These are phyloP conservation scores for Phoebastria nigripes DNA, from an alignment of 2,797 vertebrate genomes.

Conservation along the genomic window DNA sequence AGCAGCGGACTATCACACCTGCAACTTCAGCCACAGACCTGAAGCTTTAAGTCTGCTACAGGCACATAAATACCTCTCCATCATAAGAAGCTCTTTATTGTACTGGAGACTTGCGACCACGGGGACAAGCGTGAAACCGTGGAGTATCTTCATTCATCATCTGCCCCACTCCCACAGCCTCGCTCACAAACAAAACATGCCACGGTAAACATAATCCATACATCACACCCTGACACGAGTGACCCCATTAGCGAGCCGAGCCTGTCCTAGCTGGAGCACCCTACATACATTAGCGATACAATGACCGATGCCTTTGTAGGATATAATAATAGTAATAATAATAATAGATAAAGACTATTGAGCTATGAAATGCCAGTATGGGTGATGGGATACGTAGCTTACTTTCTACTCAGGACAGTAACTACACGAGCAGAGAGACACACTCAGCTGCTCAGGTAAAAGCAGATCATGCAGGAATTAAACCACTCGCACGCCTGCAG, in stretches of 20 bases:
- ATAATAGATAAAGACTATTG: not conserved
- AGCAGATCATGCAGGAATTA: not conserved
- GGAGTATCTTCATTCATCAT: constrained; percentile 85
- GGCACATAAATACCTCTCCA: constrained; percentile 40
- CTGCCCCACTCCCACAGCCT: constrained; percentile 73
- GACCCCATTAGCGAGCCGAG: constrained; percentile 66
- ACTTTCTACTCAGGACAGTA: not conserved
- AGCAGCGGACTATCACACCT: not conserved
- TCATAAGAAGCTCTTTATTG: not conserved
- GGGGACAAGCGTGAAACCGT: constrained; percentile 76
- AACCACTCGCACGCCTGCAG: not conserved
- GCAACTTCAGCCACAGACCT: constrained; percentile 16
- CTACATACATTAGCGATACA: constrained; percentile 41
- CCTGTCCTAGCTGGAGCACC: constrained; percentile 16
- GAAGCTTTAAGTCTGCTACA: constrained; percentile 44
- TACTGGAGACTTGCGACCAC: constrained; percentile 65
- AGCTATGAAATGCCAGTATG: not conserved
- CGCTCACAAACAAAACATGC: constrained; percentile 80
- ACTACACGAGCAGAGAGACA: not conserved
- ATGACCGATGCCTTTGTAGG: not conserved
- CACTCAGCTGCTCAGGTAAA: not conserved
- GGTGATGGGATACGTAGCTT: not conserved
- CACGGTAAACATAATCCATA: constrained; percentile 87
- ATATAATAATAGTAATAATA: not conserved
- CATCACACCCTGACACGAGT: constrained; percentile 72